phyloP scores from a whole-genome alignment of 2,113 vertebrate genomes.

The Corydoras sp. region DNA sequence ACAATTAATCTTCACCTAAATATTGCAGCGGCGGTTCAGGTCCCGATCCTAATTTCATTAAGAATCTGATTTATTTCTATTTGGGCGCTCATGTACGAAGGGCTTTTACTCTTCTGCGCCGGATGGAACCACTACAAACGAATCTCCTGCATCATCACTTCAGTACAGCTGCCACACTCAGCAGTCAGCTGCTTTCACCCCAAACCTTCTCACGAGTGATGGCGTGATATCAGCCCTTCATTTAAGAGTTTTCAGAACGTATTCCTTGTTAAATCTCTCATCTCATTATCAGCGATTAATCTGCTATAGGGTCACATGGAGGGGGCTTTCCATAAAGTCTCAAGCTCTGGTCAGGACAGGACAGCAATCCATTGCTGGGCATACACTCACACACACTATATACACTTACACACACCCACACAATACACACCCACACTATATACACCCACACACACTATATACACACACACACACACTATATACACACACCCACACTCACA shows the following conservation, averaged over 20 bases:
- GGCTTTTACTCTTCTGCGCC: conserved; percentile 45
- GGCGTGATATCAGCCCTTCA: too few species aligned
- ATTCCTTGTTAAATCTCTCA: too few species aligned
- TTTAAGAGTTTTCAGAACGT: too few species aligned
- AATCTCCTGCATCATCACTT: conserved; percentile 39
- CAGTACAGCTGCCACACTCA: conserved; percentile 48
- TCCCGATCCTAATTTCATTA: conserved; percentile 56
- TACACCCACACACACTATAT: too few species aligned
- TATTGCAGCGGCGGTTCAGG: conserved; percentile 19
- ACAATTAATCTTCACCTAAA: conserved; percentile 24
- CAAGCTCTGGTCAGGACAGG: too few species aligned
- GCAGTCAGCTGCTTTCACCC: background rate
- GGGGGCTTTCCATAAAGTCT: too few species aligned
- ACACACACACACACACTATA: too few species aligned
- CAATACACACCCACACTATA: background rate
- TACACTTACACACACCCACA: background rate
- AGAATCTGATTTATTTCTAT: conserved; percentile 59
- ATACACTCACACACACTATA: background rate
- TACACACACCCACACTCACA: background rate
- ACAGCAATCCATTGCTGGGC: background rate
- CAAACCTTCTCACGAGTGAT: too few species aligned
- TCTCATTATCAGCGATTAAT: too few species aligned
- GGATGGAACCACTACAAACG: conserved; percentile 35
- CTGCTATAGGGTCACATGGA: too few species aligned
- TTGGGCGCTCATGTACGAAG: conserved; percentile 46